phyloP scores from a whole-genome alignment of 92 coral and sea anemone genomes.

The Ricordea florida region DNA sequence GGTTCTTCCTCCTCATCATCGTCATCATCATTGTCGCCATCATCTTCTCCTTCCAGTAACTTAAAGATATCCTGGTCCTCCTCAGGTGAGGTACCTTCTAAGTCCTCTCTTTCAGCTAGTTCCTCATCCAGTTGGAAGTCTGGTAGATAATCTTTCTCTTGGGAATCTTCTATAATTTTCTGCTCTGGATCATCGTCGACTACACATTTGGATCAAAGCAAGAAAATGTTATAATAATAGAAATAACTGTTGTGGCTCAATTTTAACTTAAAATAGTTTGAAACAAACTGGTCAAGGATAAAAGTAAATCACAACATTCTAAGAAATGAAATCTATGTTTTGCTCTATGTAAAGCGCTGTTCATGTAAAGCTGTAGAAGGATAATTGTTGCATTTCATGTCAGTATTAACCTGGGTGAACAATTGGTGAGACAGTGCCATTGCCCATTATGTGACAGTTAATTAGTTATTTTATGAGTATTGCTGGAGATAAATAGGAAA shows the following conservation, averaged over 20 bases:
- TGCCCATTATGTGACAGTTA: no score
- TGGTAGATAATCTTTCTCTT: conserved; percentile 63
- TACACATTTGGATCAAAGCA: background rate
- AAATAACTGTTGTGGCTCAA: background rate
- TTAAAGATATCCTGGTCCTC: conserved; percentile 42
- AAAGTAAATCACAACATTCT: no score
- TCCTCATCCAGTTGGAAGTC: conserved; percentile 72
- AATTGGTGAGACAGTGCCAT: no score
- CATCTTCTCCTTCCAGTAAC: conserved; percentile 57
- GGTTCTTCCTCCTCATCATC: conserved; percentile 36
- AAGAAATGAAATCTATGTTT: no score
- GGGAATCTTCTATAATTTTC: conserved; percentile 59
- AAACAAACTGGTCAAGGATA: no score
- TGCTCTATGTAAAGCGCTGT: no score
- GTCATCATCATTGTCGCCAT: conserved; percentile 32
- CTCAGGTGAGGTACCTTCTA: conserved; percentile 36
- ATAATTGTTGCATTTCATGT: no score
- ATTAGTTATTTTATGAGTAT: no score
- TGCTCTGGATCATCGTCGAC: conserved; percentile 68
- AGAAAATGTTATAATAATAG: background rate
- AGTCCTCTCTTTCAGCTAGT: conserved; percentile 47
- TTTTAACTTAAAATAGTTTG: no score
- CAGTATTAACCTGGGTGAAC: no score
- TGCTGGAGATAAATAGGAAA: no score
- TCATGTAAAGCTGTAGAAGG: no score